Conservation (phyloP, 1,140 invertebrate species). For the Neotoxoptera formosana region DNA sequence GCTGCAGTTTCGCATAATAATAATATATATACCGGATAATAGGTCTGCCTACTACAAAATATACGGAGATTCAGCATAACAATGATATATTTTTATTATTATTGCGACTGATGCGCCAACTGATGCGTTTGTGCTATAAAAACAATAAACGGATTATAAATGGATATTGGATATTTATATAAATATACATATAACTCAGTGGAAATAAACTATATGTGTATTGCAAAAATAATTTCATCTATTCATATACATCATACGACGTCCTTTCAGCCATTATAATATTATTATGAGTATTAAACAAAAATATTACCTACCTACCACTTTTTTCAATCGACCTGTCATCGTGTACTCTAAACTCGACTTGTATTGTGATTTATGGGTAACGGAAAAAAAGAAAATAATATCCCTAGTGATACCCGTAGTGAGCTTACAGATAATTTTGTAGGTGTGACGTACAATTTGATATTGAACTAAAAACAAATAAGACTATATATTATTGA, state of each 20-base stretch:
- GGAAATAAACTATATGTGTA: background rate
- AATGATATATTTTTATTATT: background rate
- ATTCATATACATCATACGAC: background rate
- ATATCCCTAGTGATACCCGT: no score
- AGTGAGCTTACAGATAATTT: background rate
- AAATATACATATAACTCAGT: background rate
- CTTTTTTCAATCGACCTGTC: background rate
- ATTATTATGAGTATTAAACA: background rate
- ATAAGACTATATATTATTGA: no score
- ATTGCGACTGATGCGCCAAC: background rate
- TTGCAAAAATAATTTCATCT: background rate
- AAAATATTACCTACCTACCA: background rate
- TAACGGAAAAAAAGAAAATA: background rate
- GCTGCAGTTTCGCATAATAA: background rate
- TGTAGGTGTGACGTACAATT: no score
- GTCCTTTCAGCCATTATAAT: background rate
- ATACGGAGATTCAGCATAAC: background rate
- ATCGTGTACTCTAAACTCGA: background rate
- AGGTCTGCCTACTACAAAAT: background rate
- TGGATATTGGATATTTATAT: background rate
- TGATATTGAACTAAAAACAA: no score
- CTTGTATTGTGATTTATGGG: no score
- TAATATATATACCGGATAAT: background rate
- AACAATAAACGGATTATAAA: slow-evolving; percentile 1
- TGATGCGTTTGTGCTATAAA: background rate